These are phyloP conservation scores for Lypha dubia DNA, from an alignment of 2,888 invertebrate genomes.

Conservation along the genomic window DNA sequence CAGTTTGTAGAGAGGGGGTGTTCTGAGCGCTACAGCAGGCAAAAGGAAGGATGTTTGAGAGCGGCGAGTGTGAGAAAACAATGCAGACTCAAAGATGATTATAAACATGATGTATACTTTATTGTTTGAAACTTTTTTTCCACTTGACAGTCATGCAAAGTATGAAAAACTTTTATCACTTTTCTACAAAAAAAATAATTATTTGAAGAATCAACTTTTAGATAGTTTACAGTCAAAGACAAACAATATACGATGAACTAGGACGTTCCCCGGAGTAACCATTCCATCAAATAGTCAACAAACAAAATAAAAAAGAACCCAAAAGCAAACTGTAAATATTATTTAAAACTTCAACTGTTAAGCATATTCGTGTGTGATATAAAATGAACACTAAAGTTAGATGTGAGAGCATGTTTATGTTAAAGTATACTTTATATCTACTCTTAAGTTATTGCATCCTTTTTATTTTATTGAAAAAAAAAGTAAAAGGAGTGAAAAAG, in stretches of 20 bases:
- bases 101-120: slow-evolving; percentile 52
- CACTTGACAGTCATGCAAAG: slow-evolving; percentile 46
- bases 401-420: slow-evolving; percentile 6
- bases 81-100: slow-evolving; percentile 15
- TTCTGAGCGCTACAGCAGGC: not conserved
- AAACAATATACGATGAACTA: slow-evolving; percentile 26
- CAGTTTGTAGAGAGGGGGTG: slow-evolving; percentile 14
- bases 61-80: not conserved
- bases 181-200: not conserved
- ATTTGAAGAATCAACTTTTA: slow-evolving; percentile 42
- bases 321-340: slow-evolving; percentile 26
- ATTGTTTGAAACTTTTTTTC: slow-evolving; percentile 65
- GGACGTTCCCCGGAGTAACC: slow-evolving; percentile 42
- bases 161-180: slow-evolving; percentile 23
- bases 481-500: too few species aligned
- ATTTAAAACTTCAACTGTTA: slow-evolving; percentile 45
- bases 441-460: slow-evolving; percentile 4
- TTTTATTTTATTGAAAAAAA: slow-evolving; percentile 28
- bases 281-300: not conserved
- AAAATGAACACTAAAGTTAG: not conserved
- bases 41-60: not conserved
- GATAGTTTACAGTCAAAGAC: slow-evolving; percentile 57
- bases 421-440: slow-evolving; percentile 1
- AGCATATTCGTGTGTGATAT: slow-evolving; percentile 2
- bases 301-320: slow-evolving; percentile 14